phyloP scores from a whole-genome alignment of 1,140 invertebrate species.

The Temnothorax nylanderi region DNA sequence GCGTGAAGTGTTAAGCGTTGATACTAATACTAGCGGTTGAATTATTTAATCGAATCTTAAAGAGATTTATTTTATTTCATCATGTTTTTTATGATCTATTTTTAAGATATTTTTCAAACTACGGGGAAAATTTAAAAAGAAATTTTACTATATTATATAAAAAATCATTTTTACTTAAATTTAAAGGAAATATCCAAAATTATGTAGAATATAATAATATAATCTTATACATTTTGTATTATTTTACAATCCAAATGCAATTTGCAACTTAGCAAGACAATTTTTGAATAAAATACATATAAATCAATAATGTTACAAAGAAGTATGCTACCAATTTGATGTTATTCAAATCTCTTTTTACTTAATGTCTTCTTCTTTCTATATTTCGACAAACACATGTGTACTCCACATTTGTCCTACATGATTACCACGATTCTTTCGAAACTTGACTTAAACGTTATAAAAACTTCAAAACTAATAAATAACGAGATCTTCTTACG shows the following conservation, averaged over 20 bases:
- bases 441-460: not conserved
- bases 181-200: not conserved
- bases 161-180: not conserved
- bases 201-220: not conserved
- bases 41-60: no score
- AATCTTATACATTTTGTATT: not conserved
- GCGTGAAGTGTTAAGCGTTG: no score
- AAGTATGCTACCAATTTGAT: not conserved
- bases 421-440: not conserved
- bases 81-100: no score
- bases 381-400: not conserved
- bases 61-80: no score
- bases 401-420: not conserved
- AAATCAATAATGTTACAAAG: not conserved
- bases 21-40: no score
- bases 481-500: slow-evolving; percentile 1
- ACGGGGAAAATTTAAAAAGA: slow-evolving; percentile 3
- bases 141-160: not conserved
- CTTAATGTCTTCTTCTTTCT: not conserved
- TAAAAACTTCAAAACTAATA: not conserved
- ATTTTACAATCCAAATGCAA: not conserved
- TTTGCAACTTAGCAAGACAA: not conserved
- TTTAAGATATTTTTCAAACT: not conserved
- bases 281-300: not conserved
- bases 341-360: not conserved